These are phyloP conservation scores for Gerosis bhagava DNA, from an alignment of 2,888 invertebrate genomes.

Conservation along the genomic window DNA sequence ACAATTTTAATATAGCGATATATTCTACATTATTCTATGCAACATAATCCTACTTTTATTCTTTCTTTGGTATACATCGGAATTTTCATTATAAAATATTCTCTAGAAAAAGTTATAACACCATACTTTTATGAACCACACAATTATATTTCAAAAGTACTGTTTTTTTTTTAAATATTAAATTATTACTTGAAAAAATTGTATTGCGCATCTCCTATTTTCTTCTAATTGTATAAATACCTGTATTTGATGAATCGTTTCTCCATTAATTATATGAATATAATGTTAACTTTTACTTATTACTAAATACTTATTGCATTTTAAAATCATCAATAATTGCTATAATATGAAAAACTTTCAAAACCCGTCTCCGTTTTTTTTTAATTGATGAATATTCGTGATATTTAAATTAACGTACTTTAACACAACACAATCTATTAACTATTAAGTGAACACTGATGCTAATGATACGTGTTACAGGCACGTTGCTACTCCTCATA, in stretches of 20 bases:
- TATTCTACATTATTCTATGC: slow-evolving; percentile 30
- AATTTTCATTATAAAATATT: slow-evolving; percentile 37
- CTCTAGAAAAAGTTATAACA: slow-evolving; percentile 20
- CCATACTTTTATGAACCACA: too few relatives aligned
- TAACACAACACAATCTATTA: too few relatives aligned
- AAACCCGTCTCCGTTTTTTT: too few relatives aligned
- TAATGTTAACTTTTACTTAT: slow-evolving; percentile 7
- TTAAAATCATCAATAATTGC: too few relatives aligned
- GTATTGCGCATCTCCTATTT: background rate
- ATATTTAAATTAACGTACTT: too few relatives aligned
- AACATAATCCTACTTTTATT: slow-evolving; percentile 12
- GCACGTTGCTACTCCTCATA: too few relatives aligned
- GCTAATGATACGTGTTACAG: too few relatives aligned
- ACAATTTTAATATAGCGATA: slow-evolving; percentile 31
- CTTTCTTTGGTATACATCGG: slow-evolving; percentile 67
- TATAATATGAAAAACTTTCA: too few relatives aligned
- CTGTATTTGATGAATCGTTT: slow-evolving; percentile 19
- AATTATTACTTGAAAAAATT: slow-evolving; percentile 18
- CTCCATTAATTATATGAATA: slow-evolving; percentile 6
- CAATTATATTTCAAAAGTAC: too few relatives aligned
- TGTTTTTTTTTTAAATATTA: too few relatives aligned
- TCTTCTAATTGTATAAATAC: slow-evolving; percentile 18
- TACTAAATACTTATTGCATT: slow-evolving; percentile 16
- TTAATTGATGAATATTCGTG: background rate
- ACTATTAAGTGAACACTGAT: too few relatives aligned